Conservation (phyloP, 1,140 invertebrate species). For the Diorhabda elongata region DNA sequence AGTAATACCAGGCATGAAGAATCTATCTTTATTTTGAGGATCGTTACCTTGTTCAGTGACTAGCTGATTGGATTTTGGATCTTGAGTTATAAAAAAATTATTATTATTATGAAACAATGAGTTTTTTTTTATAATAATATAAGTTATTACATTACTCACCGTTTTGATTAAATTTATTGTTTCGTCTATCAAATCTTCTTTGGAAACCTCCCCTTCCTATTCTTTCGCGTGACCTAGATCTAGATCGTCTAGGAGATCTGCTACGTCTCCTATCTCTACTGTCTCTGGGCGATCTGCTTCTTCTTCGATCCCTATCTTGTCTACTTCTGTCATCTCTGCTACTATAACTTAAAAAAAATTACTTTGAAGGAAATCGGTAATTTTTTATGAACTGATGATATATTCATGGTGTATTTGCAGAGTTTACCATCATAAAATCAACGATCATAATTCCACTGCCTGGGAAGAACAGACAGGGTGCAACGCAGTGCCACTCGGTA, state of each 20-base stretch:
- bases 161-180: not conserved
- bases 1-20: conserved; percentile 80
- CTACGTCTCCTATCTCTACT: conserved; percentile 25
- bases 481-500: no score
- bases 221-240: conserved; percentile 27
- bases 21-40: conserved; percentile 50
- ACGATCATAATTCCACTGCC: no score
- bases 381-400: no score
- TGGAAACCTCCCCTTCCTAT: conserved; percentile 18
- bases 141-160: no score
- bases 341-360: conserved; percentile 7
- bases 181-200: conserved; percentile 25
- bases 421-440: no score
- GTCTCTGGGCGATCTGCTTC: conserved; percentile 24
- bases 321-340: conserved; percentile 10
- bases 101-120: no score
- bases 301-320: conserved; percentile 21
- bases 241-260: conserved; percentile 35
- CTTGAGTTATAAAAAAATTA: no score
- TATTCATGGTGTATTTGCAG: no score
- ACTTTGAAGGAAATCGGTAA: not conserved
- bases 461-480: no score
- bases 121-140: no score
- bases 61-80: not conserved
- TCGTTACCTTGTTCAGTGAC: conserved; percentile 3